A percentile compares a stretch with the other conserved stretches of the same genome.
These are phyloP conservation scores for Hydropotes inermis DNA, from an alignment of 2,113 vertebrate genomes.

Conservation along the genomic window DNA sequence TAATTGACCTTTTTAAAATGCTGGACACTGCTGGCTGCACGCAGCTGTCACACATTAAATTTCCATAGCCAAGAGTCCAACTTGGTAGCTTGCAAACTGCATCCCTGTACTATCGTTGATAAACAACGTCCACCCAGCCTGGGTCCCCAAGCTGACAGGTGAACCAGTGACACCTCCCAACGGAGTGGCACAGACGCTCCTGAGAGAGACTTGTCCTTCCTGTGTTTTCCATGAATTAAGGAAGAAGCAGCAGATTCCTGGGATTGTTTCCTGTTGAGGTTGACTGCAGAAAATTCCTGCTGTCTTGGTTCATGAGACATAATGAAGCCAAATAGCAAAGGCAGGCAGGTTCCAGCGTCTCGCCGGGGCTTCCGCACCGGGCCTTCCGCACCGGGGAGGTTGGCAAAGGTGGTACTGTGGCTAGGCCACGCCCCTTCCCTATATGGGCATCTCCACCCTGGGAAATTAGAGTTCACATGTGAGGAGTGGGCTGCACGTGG, in stretches of 20 bases:
- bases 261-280: background rate
- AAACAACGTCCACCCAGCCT: background rate
- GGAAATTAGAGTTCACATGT: background rate
- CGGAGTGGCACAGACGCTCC: background rate
- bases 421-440: background rate
- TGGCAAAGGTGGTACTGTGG: accelerated
- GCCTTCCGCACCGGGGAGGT: background rate
- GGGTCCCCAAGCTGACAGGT: background rate
- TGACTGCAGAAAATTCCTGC: background rate
- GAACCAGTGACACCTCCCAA: background rate
- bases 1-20: constrained; percentile 74
- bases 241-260: background rate
- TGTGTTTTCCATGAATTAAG: background rate
- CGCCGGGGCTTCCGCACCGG: accelerated
- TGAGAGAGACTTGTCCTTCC: background rate
- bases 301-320: background rate
- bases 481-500: background rate
- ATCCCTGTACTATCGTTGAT: background rate
- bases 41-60: constrained; percentile 46
- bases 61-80: constrained; percentile 34
- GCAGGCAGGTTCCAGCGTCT: background rate
- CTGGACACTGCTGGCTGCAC: constrained; percentile 55
- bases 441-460: background rate
- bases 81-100: background rate
- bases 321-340: background rate